Percentiles rank a stretch among this genome's conserved stretches.
phyloP scores from a whole-genome alignment of 2,797 vertebrate genomes.

The Manis pentadactyla region DNA sequence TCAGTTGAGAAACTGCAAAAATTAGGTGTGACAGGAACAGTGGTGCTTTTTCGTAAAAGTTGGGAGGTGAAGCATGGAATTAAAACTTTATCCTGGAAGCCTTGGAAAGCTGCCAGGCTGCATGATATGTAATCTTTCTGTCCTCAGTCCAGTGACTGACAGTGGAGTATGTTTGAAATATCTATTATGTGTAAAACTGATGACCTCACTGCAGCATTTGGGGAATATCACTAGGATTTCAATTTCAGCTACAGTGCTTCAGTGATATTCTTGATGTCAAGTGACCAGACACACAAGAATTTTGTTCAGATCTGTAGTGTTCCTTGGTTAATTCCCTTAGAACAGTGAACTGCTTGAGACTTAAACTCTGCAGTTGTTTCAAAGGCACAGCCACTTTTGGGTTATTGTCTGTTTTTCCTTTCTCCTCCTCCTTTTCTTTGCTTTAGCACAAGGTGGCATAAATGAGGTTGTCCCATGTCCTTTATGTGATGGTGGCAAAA shows the following conservation, averaged over 20 bases:
- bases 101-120: not conserved
- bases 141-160: not conserved
- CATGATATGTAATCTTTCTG: not conserved
- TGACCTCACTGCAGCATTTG: not conserved
- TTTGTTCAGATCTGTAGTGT: constrained; percentile 27
- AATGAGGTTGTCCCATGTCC: not conserved
- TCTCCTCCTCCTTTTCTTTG: constrained; percentile 15
- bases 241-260: constrained; percentile 6
- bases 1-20: constrained; percentile 37
- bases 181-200: not conserved
- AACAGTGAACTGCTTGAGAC: not conserved
- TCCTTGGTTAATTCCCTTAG: constrained; percentile 42
- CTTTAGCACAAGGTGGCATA: not conserved
- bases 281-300: not conserved
- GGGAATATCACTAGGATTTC: not conserved
- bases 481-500: not conserved
- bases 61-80: not conserved
- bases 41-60: constrained; percentile 37
- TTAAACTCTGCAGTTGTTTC: not conserved
- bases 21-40: constrained; percentile 4
- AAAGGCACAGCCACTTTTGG: not conserved
- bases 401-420: not conserved
- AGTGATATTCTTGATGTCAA: not conserved
- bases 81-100: constrained; percentile 4
- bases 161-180: constrained; percentile 26